Evolutionary conservation across 2,888 invertebrate genomes (phyloP).

Genomic region (Ennomos erosarius): DNA sequence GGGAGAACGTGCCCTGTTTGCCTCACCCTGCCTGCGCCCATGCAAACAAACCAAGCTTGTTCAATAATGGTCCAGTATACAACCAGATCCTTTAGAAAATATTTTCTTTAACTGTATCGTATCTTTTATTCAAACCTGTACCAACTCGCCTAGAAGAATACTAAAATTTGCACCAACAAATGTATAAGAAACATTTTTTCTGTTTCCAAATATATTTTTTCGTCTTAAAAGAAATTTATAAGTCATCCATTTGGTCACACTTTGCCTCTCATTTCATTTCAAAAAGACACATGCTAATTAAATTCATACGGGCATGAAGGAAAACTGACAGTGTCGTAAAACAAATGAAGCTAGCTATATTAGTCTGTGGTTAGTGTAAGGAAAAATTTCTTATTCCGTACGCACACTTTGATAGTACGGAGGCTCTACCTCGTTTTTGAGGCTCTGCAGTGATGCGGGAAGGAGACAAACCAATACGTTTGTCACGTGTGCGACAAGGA

Average conservation of each 20-base stretch:
- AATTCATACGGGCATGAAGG: constrained; percentile 8
- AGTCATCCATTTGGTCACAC: constrained; percentile 45
- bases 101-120: constrained; percentile 46
- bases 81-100: constrained; percentile 53
- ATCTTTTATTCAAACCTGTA: constrained; percentile 59
- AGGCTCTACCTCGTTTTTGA: constrained; percentile 82
- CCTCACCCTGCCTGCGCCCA: constrained; percentile 6
- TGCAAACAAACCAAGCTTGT: constrained; percentile 16
- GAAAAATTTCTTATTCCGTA: constrained; percentile 74
- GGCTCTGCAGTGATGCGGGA: constrained; percentile 82
- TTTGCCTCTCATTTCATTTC: constrained; percentile 35
- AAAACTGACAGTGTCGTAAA: constrained; percentile 49
- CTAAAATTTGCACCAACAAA: constrained; percentile 42
- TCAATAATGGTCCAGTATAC: constrained; percentile 42
- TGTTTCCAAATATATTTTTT: constrained; percentile 42
- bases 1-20: constrained; percentile 10
- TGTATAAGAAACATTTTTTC: constrained; percentile 36
- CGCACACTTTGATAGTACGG: constrained; percentile 75
- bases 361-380: constrained; percentile 66
- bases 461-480: constrained; percentile 55
- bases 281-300: constrained; percentile 37
- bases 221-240: constrained; percentile 44
- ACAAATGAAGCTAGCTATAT: constrained; percentile 42
- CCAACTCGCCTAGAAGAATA: constrained; percentile 45
- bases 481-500: constrained; percentile 54